Evolutionary conservation across 2,797 vertebrate species (phyloP).

Genomic region (Sebastes minor): DNA sequence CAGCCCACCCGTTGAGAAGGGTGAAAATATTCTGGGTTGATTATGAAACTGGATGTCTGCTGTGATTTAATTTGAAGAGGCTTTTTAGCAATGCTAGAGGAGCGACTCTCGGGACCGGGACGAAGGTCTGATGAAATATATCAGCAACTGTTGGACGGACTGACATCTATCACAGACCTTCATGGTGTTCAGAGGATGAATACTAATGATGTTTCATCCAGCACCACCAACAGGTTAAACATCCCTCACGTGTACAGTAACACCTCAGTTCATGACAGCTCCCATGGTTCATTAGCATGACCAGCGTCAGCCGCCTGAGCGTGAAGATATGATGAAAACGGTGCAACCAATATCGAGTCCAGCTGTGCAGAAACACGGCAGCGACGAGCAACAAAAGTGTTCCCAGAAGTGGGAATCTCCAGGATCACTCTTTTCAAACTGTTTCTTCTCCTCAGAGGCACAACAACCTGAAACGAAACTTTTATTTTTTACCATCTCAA

Average conservation of each 20-base stretch:
- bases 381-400: background rate
- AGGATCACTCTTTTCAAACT: constrained; percentile 1
- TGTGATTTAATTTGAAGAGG: too few species aligned
- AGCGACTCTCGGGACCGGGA: background rate
- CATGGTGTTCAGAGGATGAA: background rate
- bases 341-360: background rate
- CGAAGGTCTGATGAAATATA: background rate
- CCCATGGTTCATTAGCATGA: background rate
- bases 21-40: too few species aligned
- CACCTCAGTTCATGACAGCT: background rate
- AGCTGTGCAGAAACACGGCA: background rate
- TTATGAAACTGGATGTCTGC: too few species aligned
- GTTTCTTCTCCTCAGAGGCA: constrained; percentile 27
- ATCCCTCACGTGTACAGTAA: background rate
- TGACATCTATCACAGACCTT: background rate
- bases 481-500: constrained; percentile 25
- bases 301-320: background rate
- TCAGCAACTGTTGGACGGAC: background rate
- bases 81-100: background rate
- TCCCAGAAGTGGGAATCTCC: background rate
- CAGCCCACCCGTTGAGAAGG: too few species aligned
- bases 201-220: background rate
- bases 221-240: background rate
- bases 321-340: background rate
- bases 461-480: constrained; percentile 26